phyloP scores from a whole-genome alignment of 2,797 vertebrate genomes.

The Sebastes hubbsi region DNA sequence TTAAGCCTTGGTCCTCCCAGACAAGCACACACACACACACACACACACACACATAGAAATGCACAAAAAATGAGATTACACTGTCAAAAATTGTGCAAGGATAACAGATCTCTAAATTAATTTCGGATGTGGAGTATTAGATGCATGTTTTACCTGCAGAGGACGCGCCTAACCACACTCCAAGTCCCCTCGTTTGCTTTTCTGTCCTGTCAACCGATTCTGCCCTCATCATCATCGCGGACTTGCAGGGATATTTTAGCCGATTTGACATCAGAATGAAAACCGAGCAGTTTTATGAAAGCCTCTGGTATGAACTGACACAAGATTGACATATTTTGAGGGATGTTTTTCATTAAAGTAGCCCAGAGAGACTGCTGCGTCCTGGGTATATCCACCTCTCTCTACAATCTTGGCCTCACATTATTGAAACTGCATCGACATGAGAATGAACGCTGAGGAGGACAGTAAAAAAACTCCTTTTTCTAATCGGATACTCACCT shows the following conservation, averaged over 20 bases:
- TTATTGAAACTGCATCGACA: constrained; percentile 21
- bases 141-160: constrained; percentile 72
- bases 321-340: neutral
- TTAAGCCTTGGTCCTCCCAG: constrained; percentile 40
- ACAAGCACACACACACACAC: constrained; percentile 12
- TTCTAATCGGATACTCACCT: constrained; percentile 73
- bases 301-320: neutral
- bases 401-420: constrained; percentile 24
- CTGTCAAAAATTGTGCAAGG: neutral
- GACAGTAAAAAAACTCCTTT: neutral
- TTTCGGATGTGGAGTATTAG: constrained; percentile 13
- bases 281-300: constrained; percentile 2
- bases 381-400: neutral
- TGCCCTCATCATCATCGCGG: constrained; percentile 19
- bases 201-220: constrained; percentile 46
- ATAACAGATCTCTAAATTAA: constrained; percentile 37
- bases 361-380: constrained; percentile 24
- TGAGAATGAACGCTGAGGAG: neutral
- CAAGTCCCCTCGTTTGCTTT: constrained; percentile 10
- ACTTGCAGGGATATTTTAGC: neutral
- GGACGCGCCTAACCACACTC: constrained; percentile 70
- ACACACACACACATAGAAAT: neutral
- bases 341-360: constrained; percentile 33
- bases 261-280: constrained; percentile 1
- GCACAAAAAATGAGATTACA: constrained; percentile 1